Base-by-base conservation (phyloP, 2,797 vertebrate species). In the Dendrocincla tyrannina region DNA sequence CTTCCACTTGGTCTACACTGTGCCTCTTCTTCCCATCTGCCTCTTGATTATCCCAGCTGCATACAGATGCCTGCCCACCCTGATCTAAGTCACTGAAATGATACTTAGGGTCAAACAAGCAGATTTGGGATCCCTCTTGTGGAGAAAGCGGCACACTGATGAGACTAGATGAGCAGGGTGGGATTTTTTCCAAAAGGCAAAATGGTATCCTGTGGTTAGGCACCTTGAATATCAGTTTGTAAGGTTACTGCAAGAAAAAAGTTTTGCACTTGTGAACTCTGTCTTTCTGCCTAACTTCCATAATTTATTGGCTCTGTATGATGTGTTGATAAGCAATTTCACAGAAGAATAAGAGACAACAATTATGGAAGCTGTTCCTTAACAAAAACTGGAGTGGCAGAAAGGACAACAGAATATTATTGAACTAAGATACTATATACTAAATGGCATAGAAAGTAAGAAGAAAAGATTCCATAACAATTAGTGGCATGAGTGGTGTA, bases 111-210 rank as follows among this genome's bases (percentile, higher is more conserved):
- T 86, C 62, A 88, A 46, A 62, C 6, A 72, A 78, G 69, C 5
- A 89, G 52, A 63, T 95, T 62, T 95, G 62, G 62, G 50, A 93
- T 88, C 73, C 46, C 63, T 81, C 72, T 81, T 91, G 79, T 63
- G 78, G 75, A 92, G 81, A 77, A 62, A 46, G 46, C 63, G 10
- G 37, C 30, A 59, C 46, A 41, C 15, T 76, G 69, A 88, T 62
- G 20, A 75, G 32, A 46, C 19, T 42, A 28, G 11, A 19, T 8
- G 53, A 79, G 4, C 7, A 53, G 18, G 20, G 32, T 24, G 20
- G 10, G 13, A 46, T 46, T 46, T 52, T 82, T 96, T 69, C 42
- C n/a, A 52, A 83, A 72, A 42, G 13, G 7, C 41, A 70, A 46
- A 78, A 73, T 12, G 1, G 8, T 55, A 42, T 27, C 46, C 23